These are phyloP conservation scores for Aptenodytes patagonicus DNA, from an alignment of 2,113 vertebrate species.

Conservation along the genomic window DNA sequence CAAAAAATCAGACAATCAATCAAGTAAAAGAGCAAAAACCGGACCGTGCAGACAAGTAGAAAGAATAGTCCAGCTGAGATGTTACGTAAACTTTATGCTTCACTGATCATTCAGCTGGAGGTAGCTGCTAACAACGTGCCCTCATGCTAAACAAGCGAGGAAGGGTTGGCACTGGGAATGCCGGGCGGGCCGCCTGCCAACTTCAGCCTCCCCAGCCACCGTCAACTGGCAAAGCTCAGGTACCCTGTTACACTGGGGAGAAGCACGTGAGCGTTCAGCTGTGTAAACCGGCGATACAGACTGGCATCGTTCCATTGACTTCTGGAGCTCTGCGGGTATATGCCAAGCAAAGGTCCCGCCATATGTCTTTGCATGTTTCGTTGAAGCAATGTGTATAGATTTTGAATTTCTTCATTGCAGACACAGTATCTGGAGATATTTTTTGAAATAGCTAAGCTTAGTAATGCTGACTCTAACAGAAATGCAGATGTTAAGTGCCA, in stretches of 20 bases:
- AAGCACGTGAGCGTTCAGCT: background rate
- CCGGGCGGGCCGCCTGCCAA: background rate
- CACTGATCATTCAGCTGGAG: background rate
- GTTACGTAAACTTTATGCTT: slow-evolving; percentile 11
- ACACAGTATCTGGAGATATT: background rate
- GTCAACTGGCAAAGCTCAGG: background rate
- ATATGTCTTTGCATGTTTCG: background rate
- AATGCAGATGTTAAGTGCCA: background rate
- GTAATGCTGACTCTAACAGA: background rate
- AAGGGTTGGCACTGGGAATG: background rate
- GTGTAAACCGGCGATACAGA: accelerated
- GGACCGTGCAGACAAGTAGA: background rate
- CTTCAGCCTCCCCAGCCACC: background rate
- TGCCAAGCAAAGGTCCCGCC: background rate
- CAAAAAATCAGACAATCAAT: background rate
- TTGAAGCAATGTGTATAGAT: background rate
- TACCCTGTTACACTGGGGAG: background rate
- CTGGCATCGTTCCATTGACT: background rate
- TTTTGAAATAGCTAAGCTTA: background rate
- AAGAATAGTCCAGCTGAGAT: background rate
- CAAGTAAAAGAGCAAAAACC: background rate
- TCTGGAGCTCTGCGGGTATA: accelerated
- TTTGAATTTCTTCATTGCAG: background rate
- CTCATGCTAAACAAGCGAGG: background rate
- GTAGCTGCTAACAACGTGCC: background rate